phyloP scores from a whole-genome alignment of 2,888 invertebrate genomes.

The Platycnemis pennipes region DNA sequence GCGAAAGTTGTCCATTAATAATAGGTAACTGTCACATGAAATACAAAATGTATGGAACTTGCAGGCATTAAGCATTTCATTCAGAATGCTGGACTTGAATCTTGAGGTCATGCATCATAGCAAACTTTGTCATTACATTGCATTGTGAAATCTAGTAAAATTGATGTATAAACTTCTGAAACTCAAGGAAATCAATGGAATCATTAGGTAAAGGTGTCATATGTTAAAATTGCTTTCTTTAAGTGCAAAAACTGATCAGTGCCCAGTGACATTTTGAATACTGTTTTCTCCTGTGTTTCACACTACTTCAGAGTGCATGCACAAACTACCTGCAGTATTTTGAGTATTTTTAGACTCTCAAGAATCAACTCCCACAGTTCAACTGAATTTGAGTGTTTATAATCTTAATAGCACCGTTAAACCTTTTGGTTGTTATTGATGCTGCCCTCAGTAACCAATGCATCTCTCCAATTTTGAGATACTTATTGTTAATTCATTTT shows the following conservation, averaged over 20 bases:
- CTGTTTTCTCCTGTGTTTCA: not conserved
- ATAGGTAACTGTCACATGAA: slow-evolving; percentile 56
- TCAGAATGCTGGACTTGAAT: not conserved
- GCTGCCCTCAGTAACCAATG: slow-evolving; percentile 15
- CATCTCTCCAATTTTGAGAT: slow-evolving; percentile 48
- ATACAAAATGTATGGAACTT: slow-evolving; percentile 27
- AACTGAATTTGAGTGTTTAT: slow-evolving; percentile 35
- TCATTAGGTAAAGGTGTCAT: slow-evolving; percentile 16
- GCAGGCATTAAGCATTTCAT: slow-evolving; percentile 33
- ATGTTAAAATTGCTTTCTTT: not conserved
- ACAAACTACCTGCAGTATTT: not conserved
- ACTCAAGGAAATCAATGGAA: not conserved
- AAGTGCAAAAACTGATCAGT: not conserved
- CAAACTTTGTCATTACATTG: not conserved
- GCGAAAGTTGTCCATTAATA: slow-evolving; percentile 56
- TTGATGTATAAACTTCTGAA: not conserved
- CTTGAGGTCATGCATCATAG: slow-evolving; percentile 2
- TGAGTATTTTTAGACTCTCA: not conserved
- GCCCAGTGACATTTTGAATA: not conserved
- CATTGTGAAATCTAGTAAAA: slow-evolving; percentile 3
- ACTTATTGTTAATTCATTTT: slow-evolving; percentile 41
- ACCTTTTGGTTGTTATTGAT: slow-evolving; percentile 43
- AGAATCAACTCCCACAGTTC: slow-evolving; percentile 47
- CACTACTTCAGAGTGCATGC: not conserved
- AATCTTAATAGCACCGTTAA: slow-evolving; percentile 26